Percentiles rank a stretch among this genome's conserved stretches.
phyloP scores from a whole-genome alignment of 1,140 invertebrate species.

The Diabrotica undecimpunctata region DNA sequence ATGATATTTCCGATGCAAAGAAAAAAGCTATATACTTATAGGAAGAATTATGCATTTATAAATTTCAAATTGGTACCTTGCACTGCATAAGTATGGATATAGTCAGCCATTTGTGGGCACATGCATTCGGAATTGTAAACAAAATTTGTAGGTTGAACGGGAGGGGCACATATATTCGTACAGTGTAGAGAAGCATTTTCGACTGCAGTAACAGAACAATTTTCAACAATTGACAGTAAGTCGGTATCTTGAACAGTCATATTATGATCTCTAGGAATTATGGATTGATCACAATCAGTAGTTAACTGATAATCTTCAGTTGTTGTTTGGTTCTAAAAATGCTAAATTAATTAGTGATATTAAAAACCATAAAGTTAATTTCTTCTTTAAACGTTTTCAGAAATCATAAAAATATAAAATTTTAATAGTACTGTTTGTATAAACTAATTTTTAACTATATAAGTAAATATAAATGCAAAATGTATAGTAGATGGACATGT shows the following conservation, averaged over 20 bases:
- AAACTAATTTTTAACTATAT: too few relatives aligned
- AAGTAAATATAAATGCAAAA: too few relatives aligned
- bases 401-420: too few relatives aligned
- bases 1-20: too few relatives aligned
- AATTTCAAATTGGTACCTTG: not conserved
- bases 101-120: slow-evolving; percentile 29
- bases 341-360: not conserved
- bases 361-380: too few relatives aligned
- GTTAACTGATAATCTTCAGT: not conserved
- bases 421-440: too few relatives aligned
- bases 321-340: slow-evolving; percentile 14
- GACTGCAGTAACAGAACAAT: not conserved
- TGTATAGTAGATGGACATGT: too few relatives aligned
- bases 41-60: too few relatives aligned
- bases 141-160: slow-evolving; percentile 23
- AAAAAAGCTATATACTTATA: too few relatives aligned
- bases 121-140: slow-evolving; percentile 29
- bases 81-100: slow-evolving; percentile 8
- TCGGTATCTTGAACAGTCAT: slow-evolving; percentile 3
- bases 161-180: slow-evolving; percentile 22
- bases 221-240: slow-evolving; percentile 1
- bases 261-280: slow-evolving; percentile 5
- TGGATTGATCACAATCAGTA: slow-evolving; percentile 11
- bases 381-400: too few relatives aligned
- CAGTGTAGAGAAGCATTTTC: not conserved